These are phyloP conservation scores for Lepidurus arcticus DNA, from an alignment of 1,140 invertebrate genomes.

Conservation along the genomic window DNA sequence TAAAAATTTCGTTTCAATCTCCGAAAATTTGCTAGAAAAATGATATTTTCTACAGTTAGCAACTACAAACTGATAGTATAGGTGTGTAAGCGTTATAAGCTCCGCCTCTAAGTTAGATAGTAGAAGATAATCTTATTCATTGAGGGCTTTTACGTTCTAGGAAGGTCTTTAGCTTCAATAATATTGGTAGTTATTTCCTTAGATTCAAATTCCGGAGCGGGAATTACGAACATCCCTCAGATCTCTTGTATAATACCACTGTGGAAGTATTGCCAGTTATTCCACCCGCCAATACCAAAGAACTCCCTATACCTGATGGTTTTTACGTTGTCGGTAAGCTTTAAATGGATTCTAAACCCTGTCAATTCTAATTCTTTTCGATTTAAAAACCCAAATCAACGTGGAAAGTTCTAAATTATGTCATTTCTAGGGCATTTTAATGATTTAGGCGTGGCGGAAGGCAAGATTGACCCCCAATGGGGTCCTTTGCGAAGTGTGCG, in stretches of 20 bases:
- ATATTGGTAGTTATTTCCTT: conserved; percentile 40
- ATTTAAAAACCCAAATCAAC: conserved; percentile 26
- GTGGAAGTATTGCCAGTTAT: conserved; percentile 67
- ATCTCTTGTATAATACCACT: conserved; percentile 83
- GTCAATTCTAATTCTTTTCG: conserved; percentile 25
- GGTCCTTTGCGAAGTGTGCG: conserved; percentile 65
- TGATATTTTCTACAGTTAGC: too few relatives aligned
- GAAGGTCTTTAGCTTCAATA: too few relatives aligned
- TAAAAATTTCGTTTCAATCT: background rate
- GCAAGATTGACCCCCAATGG: conserved; percentile 55
- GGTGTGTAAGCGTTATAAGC: too few relatives aligned
- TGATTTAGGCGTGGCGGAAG: conserved; percentile 69
- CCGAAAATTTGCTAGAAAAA: too few relatives aligned
- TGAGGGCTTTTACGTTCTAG: too few relatives aligned
- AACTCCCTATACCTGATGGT: conserved; percentile 53
- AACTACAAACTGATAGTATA: too few relatives aligned
- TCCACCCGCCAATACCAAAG: conserved; percentile 35
- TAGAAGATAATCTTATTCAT: too few relatives aligned
- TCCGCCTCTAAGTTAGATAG: too few relatives aligned
- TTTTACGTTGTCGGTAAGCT: conserved; percentile 61
- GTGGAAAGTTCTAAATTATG: conserved; percentile 35
- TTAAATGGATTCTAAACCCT: conserved; percentile 32
- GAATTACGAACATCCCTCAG: conserved; percentile 83
- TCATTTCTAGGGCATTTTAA: conserved; percentile 59
- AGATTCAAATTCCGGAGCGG: conserved; percentile 85